phyloP scores from a whole-genome alignment of 2,888 invertebrate genomes.

The Harmothoe impar region DNA sequence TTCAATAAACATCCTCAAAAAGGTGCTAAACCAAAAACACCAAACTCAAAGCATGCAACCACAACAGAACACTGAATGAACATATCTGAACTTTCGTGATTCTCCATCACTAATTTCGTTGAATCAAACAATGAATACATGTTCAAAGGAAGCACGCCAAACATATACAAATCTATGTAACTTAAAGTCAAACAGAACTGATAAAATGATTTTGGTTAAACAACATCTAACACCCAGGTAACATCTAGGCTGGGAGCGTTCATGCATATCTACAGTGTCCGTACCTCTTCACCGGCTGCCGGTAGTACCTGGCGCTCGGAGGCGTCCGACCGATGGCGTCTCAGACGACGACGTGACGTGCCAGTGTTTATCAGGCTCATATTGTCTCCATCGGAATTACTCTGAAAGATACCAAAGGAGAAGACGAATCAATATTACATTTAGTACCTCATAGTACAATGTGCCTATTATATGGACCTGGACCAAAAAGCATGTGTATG shows the following conservation, averaged over 20 bases:
- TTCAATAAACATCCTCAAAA: no score
- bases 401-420: not conserved
- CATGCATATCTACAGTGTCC: constrained; percentile 33
- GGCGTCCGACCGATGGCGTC: constrained; percentile 10
- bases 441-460: no score
- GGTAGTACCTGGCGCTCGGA: constrained; percentile 77
- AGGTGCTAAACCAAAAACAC: not conserved
- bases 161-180: not conserved
- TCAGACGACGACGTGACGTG: not conserved
- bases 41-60: constrained; percentile 20
- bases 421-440: no score
- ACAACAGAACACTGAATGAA: not conserved
- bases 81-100: no score
- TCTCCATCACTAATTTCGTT: no score
- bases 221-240: constrained; percentile 7
- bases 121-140: no score
- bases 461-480: no score
- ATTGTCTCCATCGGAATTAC: not conserved
- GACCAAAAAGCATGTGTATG: no score
- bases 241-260: not conserved
- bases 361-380: not conserved
- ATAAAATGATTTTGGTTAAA: not conserved
- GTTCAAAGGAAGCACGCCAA: not conserved
- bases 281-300: constrained; percentile 74
- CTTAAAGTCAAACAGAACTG: constrained; percentile 17